Conservation (phyloP, 2,888 invertebrate genomes). For the Nemotelus nigrinus region DNA sequence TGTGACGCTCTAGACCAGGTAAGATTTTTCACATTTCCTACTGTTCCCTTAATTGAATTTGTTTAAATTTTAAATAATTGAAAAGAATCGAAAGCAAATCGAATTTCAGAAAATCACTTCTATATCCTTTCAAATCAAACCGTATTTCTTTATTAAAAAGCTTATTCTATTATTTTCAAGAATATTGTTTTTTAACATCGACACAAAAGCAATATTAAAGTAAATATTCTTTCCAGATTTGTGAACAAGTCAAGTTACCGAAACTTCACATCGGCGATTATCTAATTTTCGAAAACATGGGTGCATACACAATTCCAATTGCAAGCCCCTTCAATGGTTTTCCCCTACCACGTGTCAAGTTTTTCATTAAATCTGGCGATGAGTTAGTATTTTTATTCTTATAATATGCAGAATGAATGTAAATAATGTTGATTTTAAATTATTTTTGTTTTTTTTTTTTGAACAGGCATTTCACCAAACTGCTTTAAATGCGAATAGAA, state of each 20-base stretch:
- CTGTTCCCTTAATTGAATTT: background rate
- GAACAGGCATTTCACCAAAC: too few relatives aligned
- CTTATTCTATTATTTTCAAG: too few relatives aligned
- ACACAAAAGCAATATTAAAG: too few relatives aligned
- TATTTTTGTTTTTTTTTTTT: too few relatives aligned
- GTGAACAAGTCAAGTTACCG: slow-evolving; percentile 73
- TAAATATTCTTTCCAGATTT: slow-evolving; percentile 60
- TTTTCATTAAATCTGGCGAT: slow-evolving; percentile 53
- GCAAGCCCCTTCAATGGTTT: slow-evolving; percentile 97
- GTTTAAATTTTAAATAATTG: background rate
- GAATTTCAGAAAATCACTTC: too few relatives aligned
- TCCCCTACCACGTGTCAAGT: slow-evolving; percentile 78
- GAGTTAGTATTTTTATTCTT: slow-evolving; percentile 44
- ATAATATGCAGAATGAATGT: background rate
- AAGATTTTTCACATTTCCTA: slow-evolving; percentile 2
- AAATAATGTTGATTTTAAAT: too few relatives aligned
- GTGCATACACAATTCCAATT: slow-evolving; percentile 95
- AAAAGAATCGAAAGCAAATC: background rate
- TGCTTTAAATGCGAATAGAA: too few relatives aligned
- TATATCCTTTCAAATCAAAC: too few relatives aligned
- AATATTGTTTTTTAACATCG: too few relatives aligned
- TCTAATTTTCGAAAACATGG: slow-evolving; percentile 95
- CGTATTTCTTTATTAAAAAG: too few relatives aligned
- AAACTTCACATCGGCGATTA: slow-evolving; percentile 85
- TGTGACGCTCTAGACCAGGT: slow-evolving; percentile 95